Evolutionary conservation across 2,113 vertebrate genomes (phyloP).

Genomic region (Isichthys henryi): DNA sequence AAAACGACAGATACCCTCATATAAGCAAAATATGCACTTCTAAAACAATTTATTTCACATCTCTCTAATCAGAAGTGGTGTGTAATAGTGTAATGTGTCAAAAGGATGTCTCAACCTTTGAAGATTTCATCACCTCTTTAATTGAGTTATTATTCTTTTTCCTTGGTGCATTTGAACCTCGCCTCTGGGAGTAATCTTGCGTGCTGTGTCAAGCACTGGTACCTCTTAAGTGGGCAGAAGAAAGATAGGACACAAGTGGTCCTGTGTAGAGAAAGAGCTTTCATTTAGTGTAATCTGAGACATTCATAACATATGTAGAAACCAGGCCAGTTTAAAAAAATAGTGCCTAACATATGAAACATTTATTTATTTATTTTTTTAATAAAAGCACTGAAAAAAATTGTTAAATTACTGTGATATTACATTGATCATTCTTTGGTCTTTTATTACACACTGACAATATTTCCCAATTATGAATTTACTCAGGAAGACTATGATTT

Average conservation of each 20-base stretch:
- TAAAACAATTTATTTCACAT: conserved; percentile 17
- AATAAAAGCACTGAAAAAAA: neutral
- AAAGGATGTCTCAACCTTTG: conserved; percentile 18
- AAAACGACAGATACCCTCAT: neutral
- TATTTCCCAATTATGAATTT: neutral
- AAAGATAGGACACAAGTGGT: conserved; percentile 18
- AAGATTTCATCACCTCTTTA: conserved; percentile 25
- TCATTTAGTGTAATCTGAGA: neutral
- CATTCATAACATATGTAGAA: neutral
- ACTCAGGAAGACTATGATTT: neutral
- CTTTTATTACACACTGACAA: neutral
- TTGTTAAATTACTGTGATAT: neutral
- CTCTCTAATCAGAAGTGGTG: conserved; percentile 16
- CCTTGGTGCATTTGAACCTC: conserved; percentile 15
- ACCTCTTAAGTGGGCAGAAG: conserved; percentile 20
- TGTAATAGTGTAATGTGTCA: conserved; percentile 15
- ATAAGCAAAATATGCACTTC: conserved; percentile 2
- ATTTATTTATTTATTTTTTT: neutral
- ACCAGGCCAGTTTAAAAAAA: neutral
- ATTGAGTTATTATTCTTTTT: conserved; percentile 20
- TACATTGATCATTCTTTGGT: neutral
- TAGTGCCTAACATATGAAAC: neutral
- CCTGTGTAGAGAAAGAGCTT: neutral
- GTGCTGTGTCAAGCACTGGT: conserved; percentile 13
- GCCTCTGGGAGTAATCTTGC: conserved; percentile 16